Base-by-base conservation (phyloP, 2,888 invertebrate genomes). In the Venustoraphidia nigricollis region DNA sequence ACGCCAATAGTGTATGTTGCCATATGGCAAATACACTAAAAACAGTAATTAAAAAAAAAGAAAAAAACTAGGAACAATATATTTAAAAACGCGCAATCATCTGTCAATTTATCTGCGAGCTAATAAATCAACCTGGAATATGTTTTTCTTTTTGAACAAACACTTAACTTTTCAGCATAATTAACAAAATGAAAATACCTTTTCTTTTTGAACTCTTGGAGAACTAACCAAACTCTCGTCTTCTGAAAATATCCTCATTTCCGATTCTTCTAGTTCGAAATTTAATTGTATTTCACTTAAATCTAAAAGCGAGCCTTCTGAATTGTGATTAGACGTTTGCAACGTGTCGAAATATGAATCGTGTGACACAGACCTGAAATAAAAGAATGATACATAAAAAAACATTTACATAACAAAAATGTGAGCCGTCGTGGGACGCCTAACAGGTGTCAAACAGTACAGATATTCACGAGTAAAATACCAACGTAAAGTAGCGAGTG, bases 281-380 rank as follows among this genome's bases (percentile, higher is more conserved):
- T 89, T 83, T 37, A 90, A 69, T 34, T 87, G 78, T 66, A 90
- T 80, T 61, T 86, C 88, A n/a, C 87, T 87, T 46, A 90, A 70
- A 66, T 90, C 90, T 34, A 79, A 65, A 11, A 73, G 50, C 52
- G 67, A 56, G 57, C 66, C 61, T 58, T 72, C 56, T 52, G 70
- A 57, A 60, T 71, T 67, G 53, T 66, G 65, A 50, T 66, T 66
- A 9, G 67, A 67, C 48, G 66, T 82, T 73, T 69, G 80, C 72
- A 74, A 77, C 57, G 73, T 80, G 72, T 92, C 91, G 69, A 93
- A 93, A 68, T 93, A 93, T 1, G 92, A 93, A 65, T 93, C 93
- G 66, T 93, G 92, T 0, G 91, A 91, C 0, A 91, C 87, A 1
- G 91, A 91, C 44, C 82, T 75, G 54, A 0, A 51, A 58, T 52